These are phyloP conservation scores for Trematocara marginatum DNA, from an alignment of 2,113 vertebrate species.

Conservation along the genomic window DNA sequence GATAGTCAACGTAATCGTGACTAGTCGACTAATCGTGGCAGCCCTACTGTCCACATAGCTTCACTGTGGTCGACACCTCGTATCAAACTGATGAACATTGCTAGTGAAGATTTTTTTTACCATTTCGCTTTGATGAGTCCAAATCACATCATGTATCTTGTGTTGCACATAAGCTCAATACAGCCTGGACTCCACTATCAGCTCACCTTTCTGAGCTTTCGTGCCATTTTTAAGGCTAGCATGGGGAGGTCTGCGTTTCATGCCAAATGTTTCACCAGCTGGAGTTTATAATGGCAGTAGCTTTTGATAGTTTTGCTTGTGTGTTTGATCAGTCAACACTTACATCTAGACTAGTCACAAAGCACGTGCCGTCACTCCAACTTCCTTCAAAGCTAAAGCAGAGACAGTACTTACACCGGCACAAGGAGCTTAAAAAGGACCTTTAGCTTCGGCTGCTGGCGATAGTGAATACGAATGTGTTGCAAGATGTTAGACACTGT, in stretches of 20 bases:
- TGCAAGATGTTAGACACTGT: fast-evolving
- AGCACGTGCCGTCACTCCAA: background rate
- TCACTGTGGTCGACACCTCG: background rate
- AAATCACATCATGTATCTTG: background rate
- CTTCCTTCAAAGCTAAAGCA: background rate
- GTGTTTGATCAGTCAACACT: background rate
- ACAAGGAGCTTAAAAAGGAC: background rate
- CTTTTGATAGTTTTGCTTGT: background rate
- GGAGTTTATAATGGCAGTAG: background rate
- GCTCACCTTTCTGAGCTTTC: background rate
- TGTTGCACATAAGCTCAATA: background rate
- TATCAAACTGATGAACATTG: background rate
- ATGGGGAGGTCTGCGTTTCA: background rate
- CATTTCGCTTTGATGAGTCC: background rate
- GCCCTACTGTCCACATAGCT: background rate
- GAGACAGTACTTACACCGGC: background rate
- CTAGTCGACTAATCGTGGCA: too few relatives aligned
- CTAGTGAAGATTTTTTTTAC: background rate
- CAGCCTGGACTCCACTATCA: background rate
- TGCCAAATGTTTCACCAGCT: background rate
- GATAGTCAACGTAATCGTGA: too few relatives aligned
- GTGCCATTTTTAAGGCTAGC: background rate
- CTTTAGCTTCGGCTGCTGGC: background rate
- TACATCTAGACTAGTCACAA: background rate
- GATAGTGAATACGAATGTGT: background rate